Base-by-base conservation (phyloP, 2,113 vertebrate genomes). In the Percopsis transmontana region DNA sequence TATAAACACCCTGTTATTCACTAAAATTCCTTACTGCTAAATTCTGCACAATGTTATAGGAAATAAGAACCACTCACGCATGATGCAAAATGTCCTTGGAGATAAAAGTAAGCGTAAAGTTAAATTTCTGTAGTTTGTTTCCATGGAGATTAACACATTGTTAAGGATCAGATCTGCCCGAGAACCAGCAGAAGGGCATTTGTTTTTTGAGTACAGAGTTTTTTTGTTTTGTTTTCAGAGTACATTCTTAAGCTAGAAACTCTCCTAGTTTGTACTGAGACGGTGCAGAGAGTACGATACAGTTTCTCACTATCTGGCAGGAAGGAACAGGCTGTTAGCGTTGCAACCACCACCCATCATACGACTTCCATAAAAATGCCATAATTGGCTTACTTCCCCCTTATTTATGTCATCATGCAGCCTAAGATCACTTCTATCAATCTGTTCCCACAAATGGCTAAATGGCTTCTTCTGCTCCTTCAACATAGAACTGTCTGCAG, bases 251-350 rank as follows among this genome's bases (percentile, higher is more conserved):
- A 11, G 20, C 15, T 24, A 19, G 47, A 39, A 59, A 23, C 64
- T 70, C 62, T 70, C 67, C 76, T 38, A 58, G 38, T 59, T 19
- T 55, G 52, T 66, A 72, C 47, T 20, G 62, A 65, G 77, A 77
- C 56, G 20, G 19, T 21, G 42, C 58, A 56, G n/a, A 71, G 66
- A 83, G 59, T 24, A 67, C 72, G 58, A 71, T 50, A 66, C 68
- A 15, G n/a, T 33, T 41, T 40, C 21, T 76, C 64, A 51, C 39
- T 51, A 48, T 76, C 75, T 78, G 76, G 75, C 83, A 74, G 66
- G 69, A 82, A 85, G 77, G 70, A 75, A 75, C 59, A 70, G 73
- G 19, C 56, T 72, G 80, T 63, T 72, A 84, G 67, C 44, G 55
- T n/a, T n/a, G n/a, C 45, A 33, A 68, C 33, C 41, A 66, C 57